Evolutionary conservation across 1,140 invertebrate species (phyloP).

Genomic region (Drosophila guanche): DNA sequence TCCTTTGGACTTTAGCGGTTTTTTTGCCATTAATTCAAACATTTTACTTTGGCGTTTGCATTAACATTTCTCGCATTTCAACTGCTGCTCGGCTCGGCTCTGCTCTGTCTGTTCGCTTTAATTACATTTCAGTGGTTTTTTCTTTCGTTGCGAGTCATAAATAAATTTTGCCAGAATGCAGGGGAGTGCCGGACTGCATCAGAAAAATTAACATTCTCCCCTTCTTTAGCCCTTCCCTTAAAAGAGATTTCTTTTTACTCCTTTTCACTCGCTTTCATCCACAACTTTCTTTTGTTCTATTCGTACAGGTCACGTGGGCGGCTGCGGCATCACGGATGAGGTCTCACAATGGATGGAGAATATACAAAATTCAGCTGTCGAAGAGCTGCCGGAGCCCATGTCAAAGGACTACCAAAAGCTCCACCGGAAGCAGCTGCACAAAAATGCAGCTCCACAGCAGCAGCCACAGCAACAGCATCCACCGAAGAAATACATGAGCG

Average conservation of each 20-base stretch:
- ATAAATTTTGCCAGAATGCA: slow-evolving; percentile 61
- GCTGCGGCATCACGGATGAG: slow-evolving; percentile 94
- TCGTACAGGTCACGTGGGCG: slow-evolving; percentile 89
- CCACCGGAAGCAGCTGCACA: slow-evolving; percentile 76
- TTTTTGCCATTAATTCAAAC: slow-evolving; percentile 37
- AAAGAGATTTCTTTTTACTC: slow-evolving; percentile 30
- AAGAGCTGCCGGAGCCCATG: slow-evolving; percentile 81
- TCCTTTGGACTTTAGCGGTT: background rate
- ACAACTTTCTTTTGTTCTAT: slow-evolving; percentile 19
- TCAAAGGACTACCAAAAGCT: slow-evolving; percentile 79
- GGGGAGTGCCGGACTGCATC: slow-evolving; percentile 45
- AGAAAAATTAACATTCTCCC: slow-evolving; percentile 46
- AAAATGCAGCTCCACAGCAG: slow-evolving; percentile 59
- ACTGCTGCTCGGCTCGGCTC: too few relatives aligned
- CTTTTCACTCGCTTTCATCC: slow-evolving; percentile 23
- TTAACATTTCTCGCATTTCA: slow-evolving; percentile 53
- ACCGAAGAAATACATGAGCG: slow-evolving; percentile 81
- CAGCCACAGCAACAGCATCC: slow-evolving; percentile 76
- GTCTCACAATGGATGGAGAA: slow-evolving; percentile 95
- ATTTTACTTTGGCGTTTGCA: slow-evolving; percentile 72
- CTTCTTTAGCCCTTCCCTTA: background rate
- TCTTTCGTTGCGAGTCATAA: slow-evolving; percentile 58
- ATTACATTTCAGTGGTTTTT: slow-evolving; percentile 78
- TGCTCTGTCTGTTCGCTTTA: slow-evolving; percentile 56
- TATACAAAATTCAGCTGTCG: slow-evolving; percentile 93